A percentile compares a stretch with the other conserved stretches of the same genome.
These are phyloP conservation scores for Saturnia pavonia DNA, from an alignment of 2,888 invertebrate genomes.

Conservation along the genomic window DNA sequence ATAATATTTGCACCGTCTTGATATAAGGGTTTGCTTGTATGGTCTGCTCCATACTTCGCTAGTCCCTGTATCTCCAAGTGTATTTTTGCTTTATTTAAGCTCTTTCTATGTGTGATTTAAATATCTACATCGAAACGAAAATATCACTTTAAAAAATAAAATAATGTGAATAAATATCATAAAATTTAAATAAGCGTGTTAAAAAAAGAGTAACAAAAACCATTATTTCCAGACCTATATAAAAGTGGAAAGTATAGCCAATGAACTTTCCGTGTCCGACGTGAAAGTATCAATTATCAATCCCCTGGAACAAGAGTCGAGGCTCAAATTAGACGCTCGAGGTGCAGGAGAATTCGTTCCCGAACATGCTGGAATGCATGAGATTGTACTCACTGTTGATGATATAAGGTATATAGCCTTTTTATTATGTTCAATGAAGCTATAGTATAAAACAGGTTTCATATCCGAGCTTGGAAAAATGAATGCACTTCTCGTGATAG, in stretches of 20 bases:
- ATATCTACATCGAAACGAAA: too few species aligned
- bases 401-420: slow-evolving; percentile 75
- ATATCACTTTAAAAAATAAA: too few species aligned
- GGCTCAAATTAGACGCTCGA: slow-evolving; percentile 84
- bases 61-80: too few species aligned
- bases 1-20: too few species aligned
- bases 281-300: slow-evolving; percentile 90
- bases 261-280: slow-evolving; percentile 86
- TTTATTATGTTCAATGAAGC: neutral
- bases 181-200: too few species aligned
- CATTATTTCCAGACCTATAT: slow-evolving; percentile 84
- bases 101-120: too few species aligned
- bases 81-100: too few species aligned
- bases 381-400: slow-evolving; percentile 85
- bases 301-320: slow-evolving; percentile 86
- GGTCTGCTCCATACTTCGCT: too few species aligned
- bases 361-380: slow-evolving; percentile 96
- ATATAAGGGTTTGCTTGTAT: too few species aligned
- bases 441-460: neutral
- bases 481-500: neutral
- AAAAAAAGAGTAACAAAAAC: neutral
- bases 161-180: too few species aligned
- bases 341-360: slow-evolving; percentile 94
- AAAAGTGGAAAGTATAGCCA: slow-evolving; percentile 86
- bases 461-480: neutral